Conservation (phyloP, 2,797 vertebrate species). For the Apodemus agrarius region DNA sequence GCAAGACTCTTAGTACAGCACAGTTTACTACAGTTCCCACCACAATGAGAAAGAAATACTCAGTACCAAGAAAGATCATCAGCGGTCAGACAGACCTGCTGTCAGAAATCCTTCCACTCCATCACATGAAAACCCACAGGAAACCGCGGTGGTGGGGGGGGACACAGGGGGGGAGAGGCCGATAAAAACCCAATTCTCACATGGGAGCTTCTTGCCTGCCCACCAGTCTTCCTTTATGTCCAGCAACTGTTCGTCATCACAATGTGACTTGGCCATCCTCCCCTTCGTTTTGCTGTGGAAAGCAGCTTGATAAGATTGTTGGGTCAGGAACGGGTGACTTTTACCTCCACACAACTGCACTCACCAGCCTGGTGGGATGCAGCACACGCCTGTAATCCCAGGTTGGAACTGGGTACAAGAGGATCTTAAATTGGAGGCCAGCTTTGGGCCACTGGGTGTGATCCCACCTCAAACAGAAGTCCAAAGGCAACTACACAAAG, state of each 20-base stretch:
- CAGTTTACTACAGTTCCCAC: background rate
- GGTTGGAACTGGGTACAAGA: background rate
- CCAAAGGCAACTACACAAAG: background rate
- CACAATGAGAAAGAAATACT: background rate
- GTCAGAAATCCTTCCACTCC: constrained; percentile 46
- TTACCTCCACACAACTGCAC: background rate
- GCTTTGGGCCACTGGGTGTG: background rate
- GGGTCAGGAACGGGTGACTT: background rate
- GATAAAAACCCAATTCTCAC: background rate
- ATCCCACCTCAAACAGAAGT: background rate
- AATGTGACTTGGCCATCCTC: background rate
- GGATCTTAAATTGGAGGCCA: background rate
- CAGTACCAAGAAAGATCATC: background rate
- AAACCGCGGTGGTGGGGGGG: background rate
- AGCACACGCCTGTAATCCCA: background rate
- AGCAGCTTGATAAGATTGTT: background rate
- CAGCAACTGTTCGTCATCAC: background rate
- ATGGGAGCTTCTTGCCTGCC: background rate
- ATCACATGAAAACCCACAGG: constrained; percentile 1
- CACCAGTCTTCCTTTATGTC: background rate
- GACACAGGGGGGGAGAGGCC: too few species aligned
- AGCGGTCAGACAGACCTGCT: background rate
- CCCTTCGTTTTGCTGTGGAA: background rate
- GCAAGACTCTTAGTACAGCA: background rate
- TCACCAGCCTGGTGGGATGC: background rate